Base-by-base conservation (phyloP, 2,113 vertebrate genomes). In the Siphamia tubifer region DNA sequence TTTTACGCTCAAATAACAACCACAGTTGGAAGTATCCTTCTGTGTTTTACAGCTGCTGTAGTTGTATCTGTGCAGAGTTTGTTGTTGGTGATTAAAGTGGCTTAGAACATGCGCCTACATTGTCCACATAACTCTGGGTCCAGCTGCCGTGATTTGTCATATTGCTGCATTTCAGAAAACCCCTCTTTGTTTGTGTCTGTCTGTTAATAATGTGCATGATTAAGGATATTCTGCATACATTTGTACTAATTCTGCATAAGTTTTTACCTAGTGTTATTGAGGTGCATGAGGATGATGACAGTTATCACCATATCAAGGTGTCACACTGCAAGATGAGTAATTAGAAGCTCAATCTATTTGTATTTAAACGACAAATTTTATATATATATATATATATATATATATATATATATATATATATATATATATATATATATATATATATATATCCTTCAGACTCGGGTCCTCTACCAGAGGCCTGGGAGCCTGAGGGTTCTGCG, bases 71-170 rank as follows among this genome's bases (percentile, higher is more conserved):
- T 8, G 6, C 0, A 9, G 6, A 65, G 19, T 9, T 23, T 1
- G 23, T 4, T 16, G 24, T 47, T 5, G 8, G 10, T 34, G 32
- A 3, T 7, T n/a, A n/a, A n/a, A 13, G 27, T 20, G 17, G 6
- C 4, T 31, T 5, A 23, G 73, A 42, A 44, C 20, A 66, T 32
- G 53, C 1, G 11, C 8, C 27, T 57, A 5, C 36, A 20, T 54
- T 53, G 40, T 39, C 3, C 6, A 11, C 4, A 12, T 49, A 12
- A 19, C 15, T 38, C 21, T 51, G 53, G 67, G 35, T 61, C 65
- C 70, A 70, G 70, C 77, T 77, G 71, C 75, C 79, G 74, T 35
- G 77, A 77, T 83, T 78, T 57, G 27, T 77, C 61, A 25, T 64
- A 8, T 39, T 28, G 16, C 10, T 43, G 2, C n/a, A 9, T 51